phyloP scores from a whole-genome alignment of 2,113 vertebrate species.

The Phasianus colchicus region DNA sequence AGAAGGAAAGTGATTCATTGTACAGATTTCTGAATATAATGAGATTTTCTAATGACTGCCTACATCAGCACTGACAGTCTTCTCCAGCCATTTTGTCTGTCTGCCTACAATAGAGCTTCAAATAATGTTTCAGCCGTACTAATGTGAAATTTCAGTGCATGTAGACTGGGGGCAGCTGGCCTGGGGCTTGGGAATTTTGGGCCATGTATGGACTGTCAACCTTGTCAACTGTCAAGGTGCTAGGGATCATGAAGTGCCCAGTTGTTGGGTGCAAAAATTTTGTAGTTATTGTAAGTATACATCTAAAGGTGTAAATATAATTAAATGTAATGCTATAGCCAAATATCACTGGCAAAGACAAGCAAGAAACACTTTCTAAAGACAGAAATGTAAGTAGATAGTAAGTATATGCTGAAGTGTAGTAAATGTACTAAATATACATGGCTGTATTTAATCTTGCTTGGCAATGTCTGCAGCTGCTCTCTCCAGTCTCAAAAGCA shows the following conservation, averaged over 20 bases:
- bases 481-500: not conserved
- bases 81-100: not conserved
- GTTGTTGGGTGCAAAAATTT: not conserved
- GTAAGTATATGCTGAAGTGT: not conserved
- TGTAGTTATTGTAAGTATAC: not conserved
- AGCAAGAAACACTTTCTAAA: not conserved
- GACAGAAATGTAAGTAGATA: not conserved
- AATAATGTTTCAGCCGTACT: not conserved
- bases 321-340: not conserved
- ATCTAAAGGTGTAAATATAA: not conserved
- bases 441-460: not conserved
- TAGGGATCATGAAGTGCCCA: not conserved
- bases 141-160: not conserved
- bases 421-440: not conserved
- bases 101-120: not conserved
- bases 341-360: not conserved
- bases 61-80: slow-evolving; percentile 18
- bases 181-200: not conserved
- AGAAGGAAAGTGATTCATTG: slow-evolving; percentile 42
- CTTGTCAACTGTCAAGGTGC: not conserved
- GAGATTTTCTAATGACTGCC: slow-evolving; percentile 57
- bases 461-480: not conserved
- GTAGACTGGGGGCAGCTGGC: not conserved
- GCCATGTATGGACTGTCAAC: not conserved
- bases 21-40: slow-evolving; percentile 50